Evolutionary conservation across 1,140 invertebrate genomes (phyloP), one percentile per base, ranked within the genome.

Genomic region (Anoplolepis gracilipes): DNA sequence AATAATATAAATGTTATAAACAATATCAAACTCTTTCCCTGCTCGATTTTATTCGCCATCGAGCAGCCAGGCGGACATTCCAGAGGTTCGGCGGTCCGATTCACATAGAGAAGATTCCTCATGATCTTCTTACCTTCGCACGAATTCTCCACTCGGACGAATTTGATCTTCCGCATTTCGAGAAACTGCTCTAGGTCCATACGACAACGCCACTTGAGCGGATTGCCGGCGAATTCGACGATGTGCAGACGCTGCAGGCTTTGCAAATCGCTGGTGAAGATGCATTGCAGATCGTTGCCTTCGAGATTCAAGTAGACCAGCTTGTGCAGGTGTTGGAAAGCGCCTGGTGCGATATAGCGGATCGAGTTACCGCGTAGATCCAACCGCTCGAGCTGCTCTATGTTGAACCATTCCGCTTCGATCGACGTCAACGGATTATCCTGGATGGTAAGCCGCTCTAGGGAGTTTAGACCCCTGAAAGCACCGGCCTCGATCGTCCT

Each of bases 191-290:
- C 89, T 33, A 92, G 84, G 22, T 92, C 92, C 28, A 91, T 84
- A 55, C 91, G 87, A 61, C 92, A 93, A 28, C 91, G 77, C 92
- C 92, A 93, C 22, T 92, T 93, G 13, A 92, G 46, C 3, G 91
- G 91, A 64, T 93, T 93, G 0, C 90, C 89, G 0, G 88, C 81
- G 13, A 92, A 92, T 42, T 92, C 91, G 7, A 92, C 42, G 3
- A 87, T 78, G 3, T 90, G 72, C 0, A 93, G 16, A 10, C 89
- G 67, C 0, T 88, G 86, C 75, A 93, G 85, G 3, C 88, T 73
- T 19, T 87, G 81, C 19, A 93, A 72, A 19, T 87, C 88, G 61
- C 88, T 92, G 0, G 90, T 92, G 25, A 88, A 93, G 28, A 93
- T 91, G n/a, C 92, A 93, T 16, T 79, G 77, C 8, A 93, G 72